Evolutionary conservation across 2,113 vertebrate species (phyloP).

Genomic region (Ovibos moschatus): DNA sequence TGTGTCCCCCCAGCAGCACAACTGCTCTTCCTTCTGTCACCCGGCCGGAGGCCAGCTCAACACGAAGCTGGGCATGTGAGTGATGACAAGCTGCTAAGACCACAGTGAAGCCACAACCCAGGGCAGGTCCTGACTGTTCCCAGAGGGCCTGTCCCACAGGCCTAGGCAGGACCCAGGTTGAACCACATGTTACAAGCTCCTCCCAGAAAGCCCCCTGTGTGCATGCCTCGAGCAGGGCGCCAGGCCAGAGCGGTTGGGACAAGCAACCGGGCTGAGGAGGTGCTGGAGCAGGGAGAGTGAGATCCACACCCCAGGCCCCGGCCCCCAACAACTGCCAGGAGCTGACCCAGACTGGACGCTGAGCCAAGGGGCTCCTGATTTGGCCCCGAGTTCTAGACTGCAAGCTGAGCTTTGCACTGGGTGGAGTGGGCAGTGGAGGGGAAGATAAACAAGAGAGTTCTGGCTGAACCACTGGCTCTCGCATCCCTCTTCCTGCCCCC

Average conservation of each 20-base stretch:
- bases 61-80: constrained; percentile 91
- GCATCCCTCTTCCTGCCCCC: not conserved
- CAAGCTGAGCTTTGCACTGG: not conserved
- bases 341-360: not conserved
- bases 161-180: not conserved
- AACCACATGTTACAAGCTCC: not conserved
- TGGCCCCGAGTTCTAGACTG: not conserved
- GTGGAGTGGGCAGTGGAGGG: accelerated
- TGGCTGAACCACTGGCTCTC: not conserved
- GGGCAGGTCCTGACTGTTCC: not conserved
- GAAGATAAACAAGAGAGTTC: not conserved
- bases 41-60: constrained; percentile 83
- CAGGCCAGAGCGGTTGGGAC: not conserved
- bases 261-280: not conserved
- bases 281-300: not conserved
- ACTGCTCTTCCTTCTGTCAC: constrained; percentile 86
- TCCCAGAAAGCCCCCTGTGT: not conserved
- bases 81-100: not conserved
- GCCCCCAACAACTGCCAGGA: not conserved
- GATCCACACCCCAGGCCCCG: not conserved
- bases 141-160: not conserved
- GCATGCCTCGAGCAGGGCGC: accelerated
- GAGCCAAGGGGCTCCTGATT: not conserved
- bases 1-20: constrained; percentile 77
- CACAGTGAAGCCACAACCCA: not conserved